phyloP scores from a whole-genome alignment of 2,888 invertebrate species.

The Hoplodrina ambigua region DNA sequence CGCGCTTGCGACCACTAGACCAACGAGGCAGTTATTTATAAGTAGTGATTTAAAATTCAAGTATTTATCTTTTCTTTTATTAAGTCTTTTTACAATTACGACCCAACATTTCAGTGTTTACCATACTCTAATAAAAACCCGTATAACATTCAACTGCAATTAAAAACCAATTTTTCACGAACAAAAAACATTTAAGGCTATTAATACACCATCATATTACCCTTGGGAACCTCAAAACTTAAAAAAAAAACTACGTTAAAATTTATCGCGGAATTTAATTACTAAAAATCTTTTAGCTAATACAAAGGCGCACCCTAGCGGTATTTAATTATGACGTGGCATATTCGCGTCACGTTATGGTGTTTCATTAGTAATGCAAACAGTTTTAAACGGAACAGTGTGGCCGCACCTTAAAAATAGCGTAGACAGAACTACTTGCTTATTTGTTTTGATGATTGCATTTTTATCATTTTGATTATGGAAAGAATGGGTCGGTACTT shows the following conservation, averaged over 20 bases:
- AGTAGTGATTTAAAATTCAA: no score
- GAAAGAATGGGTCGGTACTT: neutral
- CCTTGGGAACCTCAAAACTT: slow-evolving; percentile 52
- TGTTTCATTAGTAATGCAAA: slow-evolving; percentile 86
- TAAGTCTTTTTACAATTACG: neutral
- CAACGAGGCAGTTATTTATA: no score
- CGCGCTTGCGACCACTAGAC: no score
- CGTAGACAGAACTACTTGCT: slow-evolving; percentile 47
- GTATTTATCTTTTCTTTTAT: no score
- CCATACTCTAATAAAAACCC: neutral
- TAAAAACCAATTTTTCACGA: slow-evolving; percentile 33
- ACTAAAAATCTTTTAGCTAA: slow-evolving; percentile 78
- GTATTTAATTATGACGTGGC: slow-evolving; percentile 78
- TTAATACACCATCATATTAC: slow-evolving; percentile 46
- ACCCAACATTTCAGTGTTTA: neutral
- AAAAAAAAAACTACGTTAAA: slow-evolving; percentile 61
- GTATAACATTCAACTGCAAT: slow-evolving; percentile 20
- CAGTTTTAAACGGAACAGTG: slow-evolving; percentile 83
- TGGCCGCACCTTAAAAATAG: slow-evolving; percentile 75
- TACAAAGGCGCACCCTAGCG: slow-evolving; percentile 72
- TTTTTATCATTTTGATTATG: slow-evolving; percentile 29
- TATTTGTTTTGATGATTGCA: slow-evolving; percentile 61
- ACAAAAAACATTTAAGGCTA: slow-evolving; percentile 22
- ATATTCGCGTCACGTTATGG: slow-evolving; percentile 77
- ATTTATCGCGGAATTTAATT: slow-evolving; percentile 76